Conservation (phyloP, 2,797 vertebrate genomes). For the Zalophus californianus region DNA sequence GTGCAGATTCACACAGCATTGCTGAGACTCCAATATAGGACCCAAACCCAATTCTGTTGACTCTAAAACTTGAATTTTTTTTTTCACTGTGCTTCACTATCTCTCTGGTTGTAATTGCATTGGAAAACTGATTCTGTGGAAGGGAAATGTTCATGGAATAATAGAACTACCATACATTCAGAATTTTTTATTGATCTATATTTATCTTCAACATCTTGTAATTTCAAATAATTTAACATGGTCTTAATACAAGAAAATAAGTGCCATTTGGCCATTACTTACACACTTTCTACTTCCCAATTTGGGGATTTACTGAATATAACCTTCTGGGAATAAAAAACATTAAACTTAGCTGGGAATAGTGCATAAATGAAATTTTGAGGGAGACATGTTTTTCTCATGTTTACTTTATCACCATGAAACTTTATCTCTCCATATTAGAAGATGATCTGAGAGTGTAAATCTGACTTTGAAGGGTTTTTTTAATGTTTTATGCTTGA, state of each 20-base stretch:
- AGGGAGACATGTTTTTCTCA: slow-evolving; percentile 70
- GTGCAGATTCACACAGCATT: background rate
- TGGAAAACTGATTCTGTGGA: slow-evolving; percentile 25
- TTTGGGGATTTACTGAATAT: slow-evolving; percentile 53
- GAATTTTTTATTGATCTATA: slow-evolving; percentile 42
- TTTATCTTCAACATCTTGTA: slow-evolving; percentile 31
- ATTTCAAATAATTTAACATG: slow-evolving; percentile 60
- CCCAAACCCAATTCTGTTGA: background rate
- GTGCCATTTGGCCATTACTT: slow-evolving; percentile 29
- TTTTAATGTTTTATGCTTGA: slow-evolving; percentile 25
- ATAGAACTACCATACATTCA: slow-evolving; percentile 8
- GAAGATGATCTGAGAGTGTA: slow-evolving; percentile 67
- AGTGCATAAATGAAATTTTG: slow-evolving; percentile 55
- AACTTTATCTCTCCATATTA: slow-evolving; percentile 70
- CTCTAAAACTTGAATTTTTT: background rate
- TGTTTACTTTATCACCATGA: slow-evolving; percentile 67
- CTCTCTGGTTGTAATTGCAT: slow-evolving; percentile 48
- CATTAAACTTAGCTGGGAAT: slow-evolving; percentile 51
- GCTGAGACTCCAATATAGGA: background rate
- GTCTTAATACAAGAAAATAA: slow-evolving; percentile 48
- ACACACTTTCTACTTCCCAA: slow-evolving; percentile 38
- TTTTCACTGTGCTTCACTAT: background rate
- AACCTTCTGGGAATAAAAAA: slow-evolving; percentile 59
- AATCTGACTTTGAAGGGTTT: slow-evolving; percentile 60
- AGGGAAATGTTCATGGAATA: slow-evolving; percentile 46